phyloP scores from a whole-genome alignment of 2,888 invertebrate species.

The Agrochola circellaris region DNA sequence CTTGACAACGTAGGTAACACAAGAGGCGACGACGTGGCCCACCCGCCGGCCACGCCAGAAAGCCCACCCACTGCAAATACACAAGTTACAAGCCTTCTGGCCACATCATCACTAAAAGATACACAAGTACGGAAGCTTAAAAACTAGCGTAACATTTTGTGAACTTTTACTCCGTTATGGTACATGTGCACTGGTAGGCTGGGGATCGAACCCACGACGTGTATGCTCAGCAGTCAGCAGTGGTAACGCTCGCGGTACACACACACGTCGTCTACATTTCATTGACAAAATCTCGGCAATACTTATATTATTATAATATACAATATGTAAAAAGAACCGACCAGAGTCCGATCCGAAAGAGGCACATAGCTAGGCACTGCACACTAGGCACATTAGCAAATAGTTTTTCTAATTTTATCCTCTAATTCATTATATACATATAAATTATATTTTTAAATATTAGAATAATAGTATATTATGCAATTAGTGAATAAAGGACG shows the following conservation, averaged over 20 bases:
- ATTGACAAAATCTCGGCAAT: neutral
- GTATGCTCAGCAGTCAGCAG: neutral
- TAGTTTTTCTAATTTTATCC: no score
- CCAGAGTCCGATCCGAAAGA: no score
- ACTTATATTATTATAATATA: neutral
- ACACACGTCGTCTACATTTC: neutral
- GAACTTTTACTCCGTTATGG: neutral
- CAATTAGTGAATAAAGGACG: no score
- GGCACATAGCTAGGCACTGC: no score
- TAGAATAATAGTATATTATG: no score
- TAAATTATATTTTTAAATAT: no score
- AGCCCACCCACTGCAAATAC: conserved; percentile 51
- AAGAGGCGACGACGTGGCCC: conserved; percentile 42
- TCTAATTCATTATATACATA: no score
- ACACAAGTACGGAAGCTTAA: neutral
- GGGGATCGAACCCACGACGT: conserved; percentile 3
- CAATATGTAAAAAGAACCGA: no score
- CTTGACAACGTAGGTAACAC: conserved; percentile 58
- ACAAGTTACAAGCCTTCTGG: conserved; percentile 38
- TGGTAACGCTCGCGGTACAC: neutral
- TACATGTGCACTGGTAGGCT: neutral
- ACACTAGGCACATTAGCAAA: no score
- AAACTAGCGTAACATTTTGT: no score
- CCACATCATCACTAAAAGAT: conserved; percentile 11
- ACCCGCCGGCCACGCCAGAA: conserved; percentile 37